Base-by-base conservation (phyloP, 2,888 invertebrate species). In the Drosophila atroscutellata region DNA sequence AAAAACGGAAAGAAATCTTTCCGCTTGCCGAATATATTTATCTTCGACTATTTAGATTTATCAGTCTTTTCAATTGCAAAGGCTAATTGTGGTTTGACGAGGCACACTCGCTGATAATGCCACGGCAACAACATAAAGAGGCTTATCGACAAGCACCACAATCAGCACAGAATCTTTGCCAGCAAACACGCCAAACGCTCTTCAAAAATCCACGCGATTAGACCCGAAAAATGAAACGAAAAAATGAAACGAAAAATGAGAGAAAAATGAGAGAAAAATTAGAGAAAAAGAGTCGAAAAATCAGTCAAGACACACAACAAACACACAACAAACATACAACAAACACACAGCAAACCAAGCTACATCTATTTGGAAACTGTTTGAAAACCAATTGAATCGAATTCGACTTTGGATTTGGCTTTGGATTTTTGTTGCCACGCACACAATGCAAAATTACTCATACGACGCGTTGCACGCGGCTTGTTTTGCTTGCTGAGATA, bases 361-460 rank as follows among this genome's bases (percentile, higher is more conserved):
- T 18, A 63, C 74, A 56, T 75, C 61, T 80, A 78, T 77, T 81
- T 81, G 67, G 63, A 74, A 65, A 62, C 8, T 63, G 39, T 74
- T 74, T 72, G 62, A 74, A 72, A 65, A 66, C 72, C 57, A 72
- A 72, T 69, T 63, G 52, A 56, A 58, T 65, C 32, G 9, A 28
- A n/a, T 54, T 47, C 37, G 20, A 13, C n/a, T 42, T 42, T 67
- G 66, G 34, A 13, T 50, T 50, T 47, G 20, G 42, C 1, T 45
- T 45, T 15, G 5, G 42, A 5, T 20, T 20, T 11, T 11, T 11
- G 32, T 9, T 20, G 11, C 11, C 11, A 15, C 45, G 15, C 49
- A n/a, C 30, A 39, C 30, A 34, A 47, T 45, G 60, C 45, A 28
- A 52, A 58, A 62, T 58, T 52, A 62, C 47, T 52, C 65, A 71